Conservation (phyloP, 2,113 vertebrate genomes). For the Rhea pennata region DNA sequence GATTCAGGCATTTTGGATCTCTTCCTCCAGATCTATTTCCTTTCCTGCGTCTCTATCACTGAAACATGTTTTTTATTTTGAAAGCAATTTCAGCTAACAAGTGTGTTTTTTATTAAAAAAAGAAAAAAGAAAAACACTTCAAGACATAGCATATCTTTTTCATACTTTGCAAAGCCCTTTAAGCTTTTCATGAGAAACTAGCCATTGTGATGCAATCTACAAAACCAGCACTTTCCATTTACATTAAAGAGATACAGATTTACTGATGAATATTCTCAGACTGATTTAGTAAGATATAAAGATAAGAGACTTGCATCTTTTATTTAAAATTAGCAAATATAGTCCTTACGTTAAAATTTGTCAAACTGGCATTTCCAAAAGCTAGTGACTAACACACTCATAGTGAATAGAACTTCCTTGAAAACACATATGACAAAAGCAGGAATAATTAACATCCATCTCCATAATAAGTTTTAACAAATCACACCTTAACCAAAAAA, state of each 20-base stretch:
- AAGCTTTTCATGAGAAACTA: not conserved
- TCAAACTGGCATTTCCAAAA: not conserved
- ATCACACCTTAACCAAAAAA: not conserved
- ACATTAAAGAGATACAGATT: not conserved
- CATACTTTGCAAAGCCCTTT: not conserved
- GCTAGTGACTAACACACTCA: not conserved
- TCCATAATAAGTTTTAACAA: not conserved
- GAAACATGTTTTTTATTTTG: not conserved
- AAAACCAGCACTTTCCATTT: not conserved
- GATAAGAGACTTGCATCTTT: not conserved
- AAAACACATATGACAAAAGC: not conserved
- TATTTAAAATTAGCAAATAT: not conserved
- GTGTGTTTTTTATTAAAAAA: not conserved
- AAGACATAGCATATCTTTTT: not conserved
- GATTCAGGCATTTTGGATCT: not conserved
- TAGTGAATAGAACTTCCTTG: not conserved
- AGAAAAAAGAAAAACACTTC: not conserved
- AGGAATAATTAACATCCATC: not conserved
- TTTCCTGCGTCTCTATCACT: not conserved
- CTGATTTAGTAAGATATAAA: not conserved
- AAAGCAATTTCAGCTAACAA: not conserved
- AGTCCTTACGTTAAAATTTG: not conserved
- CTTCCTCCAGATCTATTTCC: fast-evolving
- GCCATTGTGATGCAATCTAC: not conserved
- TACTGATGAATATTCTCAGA: not conserved